Base-by-base conservation (phyloP, 23 tunicate species). In the Trididemnum miniatum region DNA sequence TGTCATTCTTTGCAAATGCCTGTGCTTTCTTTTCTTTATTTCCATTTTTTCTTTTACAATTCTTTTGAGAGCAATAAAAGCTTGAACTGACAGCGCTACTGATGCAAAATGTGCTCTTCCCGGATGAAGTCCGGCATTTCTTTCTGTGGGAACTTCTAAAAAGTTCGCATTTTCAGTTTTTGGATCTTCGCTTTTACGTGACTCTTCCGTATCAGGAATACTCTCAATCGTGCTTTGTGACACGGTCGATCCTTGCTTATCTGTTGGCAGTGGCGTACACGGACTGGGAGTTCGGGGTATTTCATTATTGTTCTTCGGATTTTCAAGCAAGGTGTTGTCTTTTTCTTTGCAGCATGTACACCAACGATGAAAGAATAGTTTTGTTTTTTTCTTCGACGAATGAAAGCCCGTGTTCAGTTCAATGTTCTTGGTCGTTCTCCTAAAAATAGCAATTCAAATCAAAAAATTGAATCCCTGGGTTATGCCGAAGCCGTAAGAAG, bases 61-160 rank as follows among this genome's bases (percentile, higher is more conserved):
- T 34, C 88, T 50, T 39, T 89, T 89, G 35, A 89, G 20, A 5
- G 94, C 85, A 0, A 89, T 82, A 35, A 89, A 83, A 18, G 85
- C 94, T 12, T 87, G 85, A 20, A 89, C 82, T 0, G 94, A 89
- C 71, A 89, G 71, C 52, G 94, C 94, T 23, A 89, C 94, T 5
- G 88, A 83, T 0, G 88, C 94, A 62, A 89, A 89, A 72, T 89
- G 83, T 12, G 88, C 84, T 37, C 71, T 82, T 31, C 75, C 75
- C 5, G 75, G 75, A 32, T 67, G 75, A 20, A 67, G 4, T 4
- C 30, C 62, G 30, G 65, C 62, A 0, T 78, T 32, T 35, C 28
- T 30, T 1, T 63, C 71, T 2, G 29, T 7, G 71, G 35, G 49
- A 7, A 4, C 20, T 12, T 15, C 35, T 29, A 31, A 71, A 60